phyloP scores from a whole-genome alignment of 2,888 invertebrate species.

The Leptinotarsa tumamoca region DNA sequence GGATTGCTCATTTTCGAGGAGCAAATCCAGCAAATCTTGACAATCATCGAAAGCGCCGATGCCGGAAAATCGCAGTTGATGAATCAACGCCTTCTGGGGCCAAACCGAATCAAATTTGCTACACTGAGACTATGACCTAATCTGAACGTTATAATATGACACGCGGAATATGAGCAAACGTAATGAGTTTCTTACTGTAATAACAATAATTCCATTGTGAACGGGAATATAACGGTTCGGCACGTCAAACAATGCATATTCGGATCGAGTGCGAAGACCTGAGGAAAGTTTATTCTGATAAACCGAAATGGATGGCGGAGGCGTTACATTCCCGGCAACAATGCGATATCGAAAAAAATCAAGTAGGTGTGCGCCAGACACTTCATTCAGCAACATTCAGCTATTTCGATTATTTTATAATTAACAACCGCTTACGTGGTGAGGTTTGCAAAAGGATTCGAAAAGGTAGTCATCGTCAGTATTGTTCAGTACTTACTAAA shows the following conservation, averaged over 20 bases:
- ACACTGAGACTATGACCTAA: neutral
- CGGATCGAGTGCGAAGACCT: constrained; percentile 36
- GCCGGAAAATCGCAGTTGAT: constrained; percentile 10
- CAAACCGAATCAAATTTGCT: neutral
- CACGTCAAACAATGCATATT: constrained; percentile 21
- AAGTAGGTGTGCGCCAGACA: constrained; percentile 21
- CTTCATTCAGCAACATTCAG: constrained; percentile 18
- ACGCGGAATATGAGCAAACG: constrained; percentile 20
- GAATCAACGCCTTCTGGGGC: constrained; percentile 9
- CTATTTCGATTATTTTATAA: constrained; percentile 13
- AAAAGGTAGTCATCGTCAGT: too few species aligned
- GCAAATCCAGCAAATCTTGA: neutral
- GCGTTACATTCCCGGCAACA: constrained; percentile 31
- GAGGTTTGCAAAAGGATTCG: neutral
- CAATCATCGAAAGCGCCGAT: neutral
- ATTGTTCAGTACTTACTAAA: too few species aligned
- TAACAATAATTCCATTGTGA: constrained; percentile 23
- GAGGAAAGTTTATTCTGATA: constrained; percentile 32
- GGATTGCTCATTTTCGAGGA: neutral
- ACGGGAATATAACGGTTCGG: constrained; percentile 18
- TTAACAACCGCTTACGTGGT: neutral
- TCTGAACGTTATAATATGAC: neutral
- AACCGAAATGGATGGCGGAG: constrained; percentile 29
- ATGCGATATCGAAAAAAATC: constrained; percentile 14
- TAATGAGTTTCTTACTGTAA: constrained; percentile 14